Evolutionary conservation across 1,140 invertebrate species (phyloP).

Genomic region (Cryptotermes secundus): DNA sequence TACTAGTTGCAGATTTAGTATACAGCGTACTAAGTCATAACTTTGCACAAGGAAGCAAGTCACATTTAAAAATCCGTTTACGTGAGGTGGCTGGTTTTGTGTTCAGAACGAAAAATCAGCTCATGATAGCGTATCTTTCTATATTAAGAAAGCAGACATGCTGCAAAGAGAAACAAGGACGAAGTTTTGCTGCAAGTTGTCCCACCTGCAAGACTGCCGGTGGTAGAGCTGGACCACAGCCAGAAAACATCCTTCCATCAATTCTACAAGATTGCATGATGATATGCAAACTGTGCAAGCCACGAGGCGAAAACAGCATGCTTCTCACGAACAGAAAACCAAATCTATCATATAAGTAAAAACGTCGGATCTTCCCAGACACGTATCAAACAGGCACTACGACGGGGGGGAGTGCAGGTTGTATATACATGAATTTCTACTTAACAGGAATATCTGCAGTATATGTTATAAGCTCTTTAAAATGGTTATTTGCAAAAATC

Average conservation of each 20-base stretch:
- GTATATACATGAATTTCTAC: no score
- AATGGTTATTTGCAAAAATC: neutral
- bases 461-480: neutral
- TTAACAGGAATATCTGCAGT: neutral
- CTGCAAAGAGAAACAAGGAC: neutral
- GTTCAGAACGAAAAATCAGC: neutral
- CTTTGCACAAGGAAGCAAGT: neutral
- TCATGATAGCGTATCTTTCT: neutral
- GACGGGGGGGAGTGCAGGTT: no score
- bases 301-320: constrained; percentile 5
- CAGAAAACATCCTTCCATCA: neutral
- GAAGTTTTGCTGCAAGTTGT: neutral
- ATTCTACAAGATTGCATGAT: neutral
- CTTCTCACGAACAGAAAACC: neutral
- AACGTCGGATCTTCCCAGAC: neutral
- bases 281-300: neutral
- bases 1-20: neutral
- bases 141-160: neutral
- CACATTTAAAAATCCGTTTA: neutral
- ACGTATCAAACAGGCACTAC: neutral
- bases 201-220: neutral
- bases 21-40: neutral
- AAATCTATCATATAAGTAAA: neutral
- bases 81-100: neutral
- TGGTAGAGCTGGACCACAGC: neutral